These are phyloP conservation scores for Helicoverpa assulta DNA, from an alignment of 2,888 invertebrate species.

Conservation along the genomic window DNA sequence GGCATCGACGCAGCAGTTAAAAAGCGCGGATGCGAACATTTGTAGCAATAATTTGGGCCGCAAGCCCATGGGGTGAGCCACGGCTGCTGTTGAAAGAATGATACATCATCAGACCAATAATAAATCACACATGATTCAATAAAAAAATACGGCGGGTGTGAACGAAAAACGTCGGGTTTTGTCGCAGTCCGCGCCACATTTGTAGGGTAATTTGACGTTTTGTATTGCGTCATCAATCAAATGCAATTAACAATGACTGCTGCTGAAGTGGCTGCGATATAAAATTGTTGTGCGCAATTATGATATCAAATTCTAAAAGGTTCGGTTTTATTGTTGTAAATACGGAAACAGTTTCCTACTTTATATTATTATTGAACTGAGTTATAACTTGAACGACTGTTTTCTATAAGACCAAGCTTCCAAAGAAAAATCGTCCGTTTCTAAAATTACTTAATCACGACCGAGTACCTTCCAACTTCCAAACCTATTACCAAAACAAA, in stretches of 20 bases:
- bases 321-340: neutral
- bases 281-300: constrained; percentile 42
- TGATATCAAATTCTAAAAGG: constrained; percentile 42
- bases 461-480: neutral
- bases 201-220: constrained; percentile 86
- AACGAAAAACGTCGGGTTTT: constrained; percentile 80
- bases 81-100: constrained; percentile 90
- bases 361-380: constrained; percentile 10
- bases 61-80: constrained; percentile 85
- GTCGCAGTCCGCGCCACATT: constrained; percentile 80
- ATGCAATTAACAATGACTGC: constrained; percentile 79
- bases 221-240: constrained; percentile 88
- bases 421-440: too few relatives aligned
- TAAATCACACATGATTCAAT: constrained; percentile 90
- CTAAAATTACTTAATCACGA: neutral
- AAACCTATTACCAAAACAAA: constrained; percentile 3
- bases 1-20: constrained; percentile 80
- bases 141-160: constrained; percentile 85
- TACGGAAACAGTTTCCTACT: neutral
- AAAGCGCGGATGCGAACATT: constrained; percentile 87
- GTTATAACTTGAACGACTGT: too few relatives aligned
- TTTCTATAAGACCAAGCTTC: too few relatives aligned
- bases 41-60: constrained; percentile 88
- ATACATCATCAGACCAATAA: constrained; percentile 90
- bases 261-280: constrained; percentile 55